Conservation (phyloP, 2,113 vertebrate species). For the Pristiophorus japonicus region DNA sequence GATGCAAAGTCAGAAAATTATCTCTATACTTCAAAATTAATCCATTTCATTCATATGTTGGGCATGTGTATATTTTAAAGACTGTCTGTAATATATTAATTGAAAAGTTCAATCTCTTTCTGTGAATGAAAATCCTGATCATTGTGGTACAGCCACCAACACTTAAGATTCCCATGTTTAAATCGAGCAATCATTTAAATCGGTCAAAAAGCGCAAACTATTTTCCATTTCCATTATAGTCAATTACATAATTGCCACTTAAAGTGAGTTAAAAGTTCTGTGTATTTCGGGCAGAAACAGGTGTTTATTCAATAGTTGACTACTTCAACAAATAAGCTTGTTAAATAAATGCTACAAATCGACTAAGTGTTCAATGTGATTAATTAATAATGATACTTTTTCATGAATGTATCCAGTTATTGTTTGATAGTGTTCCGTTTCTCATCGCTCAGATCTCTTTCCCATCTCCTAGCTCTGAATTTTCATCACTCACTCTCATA, state of each 20-base stretch:
- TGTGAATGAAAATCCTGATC: background rate
- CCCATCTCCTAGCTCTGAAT: background rate
- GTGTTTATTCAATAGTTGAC: background rate
- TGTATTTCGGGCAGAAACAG: background rate
- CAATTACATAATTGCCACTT: too few relatives aligned
- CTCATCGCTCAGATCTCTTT: background rate
- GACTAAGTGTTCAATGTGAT: background rate
- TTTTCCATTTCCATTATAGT: background rate
- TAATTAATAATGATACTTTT: background rate
- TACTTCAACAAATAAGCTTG: background rate
- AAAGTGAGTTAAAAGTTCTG: background rate
- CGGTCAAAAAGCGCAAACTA: background rate
- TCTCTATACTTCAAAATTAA: background rate
- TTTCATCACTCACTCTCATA: too few relatives aligned
- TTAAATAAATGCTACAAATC: background rate
- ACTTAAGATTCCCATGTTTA: background rate
- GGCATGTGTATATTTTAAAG: background rate
- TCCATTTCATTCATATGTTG: background rate
- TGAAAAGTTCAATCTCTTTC: background rate
- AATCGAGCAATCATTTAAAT: background rate
- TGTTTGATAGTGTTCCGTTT: background rate
- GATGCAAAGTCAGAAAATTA: background rate
- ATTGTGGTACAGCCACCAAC: background rate
- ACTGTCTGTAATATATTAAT: background rate
- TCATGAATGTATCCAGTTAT: background rate